Conservation (phyloP, 1,140 invertebrate species). For the Anastatus disparis region DNA sequence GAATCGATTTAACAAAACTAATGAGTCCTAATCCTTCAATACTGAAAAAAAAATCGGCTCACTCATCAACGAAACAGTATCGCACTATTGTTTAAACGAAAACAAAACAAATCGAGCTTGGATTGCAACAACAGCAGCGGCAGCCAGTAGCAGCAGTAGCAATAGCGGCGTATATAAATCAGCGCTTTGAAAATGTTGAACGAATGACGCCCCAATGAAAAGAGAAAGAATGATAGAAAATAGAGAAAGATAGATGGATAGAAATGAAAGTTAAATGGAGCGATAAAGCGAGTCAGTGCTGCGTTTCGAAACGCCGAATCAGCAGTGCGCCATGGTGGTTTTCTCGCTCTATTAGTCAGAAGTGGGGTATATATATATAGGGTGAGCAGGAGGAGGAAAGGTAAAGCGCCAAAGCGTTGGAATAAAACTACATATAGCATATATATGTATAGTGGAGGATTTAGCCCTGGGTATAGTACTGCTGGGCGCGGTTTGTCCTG, state of each 20-base stretch:
- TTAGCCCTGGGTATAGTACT: too few relatives aligned
- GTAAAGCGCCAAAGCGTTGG: too few relatives aligned
- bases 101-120: slow-evolving; percentile 10
- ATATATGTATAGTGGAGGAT: too few relatives aligned
- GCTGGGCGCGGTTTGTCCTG: neutral
- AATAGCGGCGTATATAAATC: slow-evolving; percentile 19
- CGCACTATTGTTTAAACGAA: neutral
- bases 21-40: neutral
- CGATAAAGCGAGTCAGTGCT: slow-evolving; percentile 38
- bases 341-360: slow-evolving; percentile 38
- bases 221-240: too few relatives aligned
- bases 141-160: too few relatives aligned
- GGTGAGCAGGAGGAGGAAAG: too few relatives aligned
- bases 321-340: slow-evolving; percentile 29
- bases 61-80: neutral
- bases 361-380: too few relatives aligned
- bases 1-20: too few relatives aligned
- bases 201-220: slow-evolving; percentile 24
- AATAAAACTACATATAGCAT: slow-evolving; percentile 21
- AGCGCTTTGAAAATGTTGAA: neutral
- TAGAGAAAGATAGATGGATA: slow-evolving; percentile 13
- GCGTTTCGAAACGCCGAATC: slow-evolving; percentile 23
- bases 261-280: slow-evolving; percentile 44
- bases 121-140: too few relatives aligned
- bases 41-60: neutral